Evolutionary conservation across 2,113 vertebrate species (phyloP).

Genomic region (Lamprotornis superbus): DNA sequence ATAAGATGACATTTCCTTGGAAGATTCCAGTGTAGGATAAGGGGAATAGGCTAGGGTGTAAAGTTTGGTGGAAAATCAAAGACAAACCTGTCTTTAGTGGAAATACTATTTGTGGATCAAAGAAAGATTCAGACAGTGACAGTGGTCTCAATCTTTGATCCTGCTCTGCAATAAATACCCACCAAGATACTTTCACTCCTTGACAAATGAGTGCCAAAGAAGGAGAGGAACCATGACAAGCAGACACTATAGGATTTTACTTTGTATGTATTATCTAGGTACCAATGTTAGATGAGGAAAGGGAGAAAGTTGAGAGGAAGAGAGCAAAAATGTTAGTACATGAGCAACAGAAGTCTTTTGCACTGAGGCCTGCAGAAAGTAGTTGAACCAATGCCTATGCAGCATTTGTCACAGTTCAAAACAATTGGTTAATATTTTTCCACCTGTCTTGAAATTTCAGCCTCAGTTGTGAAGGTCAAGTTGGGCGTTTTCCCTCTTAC

Average conservation of each 20-base stretch:
- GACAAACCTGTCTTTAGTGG: not conserved
- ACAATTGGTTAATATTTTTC: not conserved
- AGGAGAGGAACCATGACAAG: not conserved
- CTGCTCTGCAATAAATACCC: slow-evolving; percentile 13
- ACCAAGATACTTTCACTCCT: not conserved
- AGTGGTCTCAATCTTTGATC: not conserved
- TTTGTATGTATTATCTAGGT: not conserved
- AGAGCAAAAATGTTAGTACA: not conserved
- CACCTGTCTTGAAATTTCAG: not conserved
- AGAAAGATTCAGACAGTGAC: not conserved
- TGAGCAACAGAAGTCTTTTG: not conserved
- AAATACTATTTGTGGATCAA: not conserved
- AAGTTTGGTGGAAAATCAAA: not conserved
- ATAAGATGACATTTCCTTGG: not conserved
- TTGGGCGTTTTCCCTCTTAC: not conserved
- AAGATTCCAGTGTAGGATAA: not conserved
- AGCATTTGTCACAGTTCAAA: not conserved
- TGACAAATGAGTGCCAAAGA: slow-evolving; percentile 21
- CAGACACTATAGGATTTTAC: not conserved
- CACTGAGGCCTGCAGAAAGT: not conserved
- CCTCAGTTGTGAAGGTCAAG: not conserved
- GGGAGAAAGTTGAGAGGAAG: not conserved
- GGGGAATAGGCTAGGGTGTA: not conserved
- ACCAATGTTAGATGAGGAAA: not conserved
- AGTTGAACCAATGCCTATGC: not conserved